A percentile compares a stretch with the other conserved stretches of the same genome.
These are phyloP conservation scores for Pampus argenteus DNA, from an alignment of 2,797 vertebrate species.

Conservation along the genomic window DNA sequence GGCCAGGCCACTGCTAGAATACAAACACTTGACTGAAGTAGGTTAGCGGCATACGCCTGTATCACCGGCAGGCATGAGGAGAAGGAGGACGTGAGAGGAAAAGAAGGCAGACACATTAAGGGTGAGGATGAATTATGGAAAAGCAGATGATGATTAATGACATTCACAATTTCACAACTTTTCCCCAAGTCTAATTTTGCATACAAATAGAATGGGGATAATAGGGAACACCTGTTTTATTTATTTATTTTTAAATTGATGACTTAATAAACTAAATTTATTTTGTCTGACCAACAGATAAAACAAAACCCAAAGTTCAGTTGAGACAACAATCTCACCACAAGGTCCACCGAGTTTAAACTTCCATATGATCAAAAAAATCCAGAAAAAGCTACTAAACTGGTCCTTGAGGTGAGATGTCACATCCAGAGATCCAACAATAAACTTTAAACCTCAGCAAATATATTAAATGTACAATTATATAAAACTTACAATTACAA, in stretches of 20 bases:
- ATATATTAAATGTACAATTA: too few relatives aligned
- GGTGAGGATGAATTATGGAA: constrained; percentile 33
- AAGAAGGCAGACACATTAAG: constrained; percentile 29
- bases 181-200: constrained; percentile 12
- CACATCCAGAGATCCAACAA: too few relatives aligned
- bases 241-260: neutral
- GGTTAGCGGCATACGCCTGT: constrained; percentile 69
- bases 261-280: neutral
- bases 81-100: constrained; percentile 47
- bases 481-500: too few relatives aligned
- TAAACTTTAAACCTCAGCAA: too few relatives aligned
- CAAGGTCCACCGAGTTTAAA: neutral
- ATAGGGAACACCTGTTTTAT: neutral
- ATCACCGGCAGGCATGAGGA: constrained; percentile 36
- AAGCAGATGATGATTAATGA: constrained; percentile 62
- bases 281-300: neutral
- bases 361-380: too few relatives aligned
- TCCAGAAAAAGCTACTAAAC: neutral
- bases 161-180: constrained; percentile 41
- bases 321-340: neutral
- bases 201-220: neutral
- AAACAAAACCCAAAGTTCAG: neutral
- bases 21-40: constrained; percentile 79
- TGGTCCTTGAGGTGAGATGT: neutral
- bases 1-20: constrained; percentile 62